These are phyloP conservation scores for Cryptomyrus ogoouensis DNA, from an alignment of 2,113 vertebrate genomes.

Conservation along the genomic window DNA sequence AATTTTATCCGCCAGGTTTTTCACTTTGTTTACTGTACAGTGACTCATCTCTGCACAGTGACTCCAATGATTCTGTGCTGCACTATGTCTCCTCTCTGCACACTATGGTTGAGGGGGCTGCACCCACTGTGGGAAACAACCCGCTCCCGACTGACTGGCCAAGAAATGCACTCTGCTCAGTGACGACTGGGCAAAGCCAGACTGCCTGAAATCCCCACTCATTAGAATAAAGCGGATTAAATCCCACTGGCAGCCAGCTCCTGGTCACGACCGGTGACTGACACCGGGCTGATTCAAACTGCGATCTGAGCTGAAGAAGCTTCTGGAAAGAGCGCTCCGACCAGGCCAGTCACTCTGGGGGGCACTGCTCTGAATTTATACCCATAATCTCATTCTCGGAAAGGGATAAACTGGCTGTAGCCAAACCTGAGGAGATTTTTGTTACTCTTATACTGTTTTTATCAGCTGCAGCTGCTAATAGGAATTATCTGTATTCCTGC, in stretches of 20 bases:
- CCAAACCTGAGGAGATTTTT: background rate
- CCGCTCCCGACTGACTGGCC: background rate
- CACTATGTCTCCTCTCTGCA: background rate
- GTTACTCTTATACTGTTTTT: background rate
- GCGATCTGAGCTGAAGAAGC: background rate
- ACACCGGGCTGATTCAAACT: background rate
- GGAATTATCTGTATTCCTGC: background rate
- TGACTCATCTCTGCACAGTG: background rate
- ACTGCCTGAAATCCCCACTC: background rate
- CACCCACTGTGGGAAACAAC: background rate
- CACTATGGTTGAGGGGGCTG: background rate
- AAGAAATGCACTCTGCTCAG: background rate
- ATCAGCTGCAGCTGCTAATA: background rate
- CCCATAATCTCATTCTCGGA: background rate
- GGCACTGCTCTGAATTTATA: background rate
- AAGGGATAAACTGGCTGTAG: background rate
- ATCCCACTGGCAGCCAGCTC: background rate
- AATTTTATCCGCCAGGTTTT: background rate
- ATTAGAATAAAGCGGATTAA: background rate
- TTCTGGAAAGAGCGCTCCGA: background rate
- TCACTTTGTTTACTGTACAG: no score
- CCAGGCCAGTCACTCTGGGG: background rate
- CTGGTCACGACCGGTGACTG: background rate
- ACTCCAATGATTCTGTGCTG: background rate
- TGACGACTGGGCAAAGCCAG: background rate